These are phyloP conservation scores for Drosophila imparisetae DNA, from an alignment of 2,888 invertebrate genomes.

Conservation along the genomic window DNA sequence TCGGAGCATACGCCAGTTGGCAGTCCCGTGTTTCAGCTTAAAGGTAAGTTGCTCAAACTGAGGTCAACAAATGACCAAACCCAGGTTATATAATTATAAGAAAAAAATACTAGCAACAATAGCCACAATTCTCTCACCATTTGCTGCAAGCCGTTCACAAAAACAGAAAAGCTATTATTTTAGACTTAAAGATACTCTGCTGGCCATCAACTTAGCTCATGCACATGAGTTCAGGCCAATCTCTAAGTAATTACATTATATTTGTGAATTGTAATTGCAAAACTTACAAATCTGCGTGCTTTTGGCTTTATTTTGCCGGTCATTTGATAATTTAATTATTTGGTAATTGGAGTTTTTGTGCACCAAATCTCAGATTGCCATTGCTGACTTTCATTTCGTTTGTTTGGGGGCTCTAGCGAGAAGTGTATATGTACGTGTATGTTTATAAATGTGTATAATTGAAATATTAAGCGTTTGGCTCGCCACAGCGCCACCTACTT, in stretches of 20 bases:
- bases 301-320: slow-evolving; percentile 33
- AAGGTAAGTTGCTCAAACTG: slow-evolving; percentile 85
- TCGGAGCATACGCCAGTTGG: slow-evolving; percentile 91
- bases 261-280: slow-evolving; percentile 11
- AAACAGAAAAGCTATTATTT: slow-evolving; percentile 33
- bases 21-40: slow-evolving; percentile 90
- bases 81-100: slow-evolving; percentile 26
- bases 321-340: slow-evolving; percentile 64
- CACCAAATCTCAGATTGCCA: slow-evolving; percentile 59
- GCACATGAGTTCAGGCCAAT: slow-evolving; percentile 17
- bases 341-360: slow-evolving; percentile 60
- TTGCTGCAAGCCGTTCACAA: slow-evolving; percentile 64
- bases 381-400: slow-evolving; percentile 71
- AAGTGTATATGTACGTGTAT: not conserved
- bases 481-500: slow-evolving; percentile 70
- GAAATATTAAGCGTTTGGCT: slow-evolving; percentile 45
- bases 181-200: slow-evolving; percentile 14
- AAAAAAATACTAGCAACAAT: slow-evolving; percentile 41
- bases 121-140: slow-evolving; percentile 67
- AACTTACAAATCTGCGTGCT: slow-evolving; percentile 2
- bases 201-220: slow-evolving; percentile 15
- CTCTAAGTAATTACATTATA: slow-evolving; percentile 10
- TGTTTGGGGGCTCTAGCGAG: not conserved
- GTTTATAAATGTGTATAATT: slow-evolving; percentile 23
- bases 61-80: slow-evolving; percentile 44